phyloP scores from a whole-genome alignment of 2,797 vertebrate genomes.

The Percopsis omiscomaycus region DNA sequence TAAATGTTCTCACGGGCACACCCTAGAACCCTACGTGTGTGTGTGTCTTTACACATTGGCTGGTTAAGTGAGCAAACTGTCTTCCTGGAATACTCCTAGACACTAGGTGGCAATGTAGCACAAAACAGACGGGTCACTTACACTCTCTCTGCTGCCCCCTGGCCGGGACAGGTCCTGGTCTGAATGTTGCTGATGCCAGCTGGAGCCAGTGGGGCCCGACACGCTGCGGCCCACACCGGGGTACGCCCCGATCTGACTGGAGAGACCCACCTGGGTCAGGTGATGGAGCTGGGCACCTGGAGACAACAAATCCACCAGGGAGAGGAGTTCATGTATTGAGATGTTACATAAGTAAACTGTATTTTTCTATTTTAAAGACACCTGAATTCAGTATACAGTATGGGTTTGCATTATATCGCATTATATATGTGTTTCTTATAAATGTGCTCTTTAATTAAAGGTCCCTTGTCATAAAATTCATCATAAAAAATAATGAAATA shows the following conservation, averaged over 20 bases:
- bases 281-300: constrained; percentile 95
- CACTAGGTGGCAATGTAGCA: neutral
- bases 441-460: too few relatives aligned
- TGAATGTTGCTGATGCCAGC: constrained; percentile 87
- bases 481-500: too few relatives aligned
- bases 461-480: too few relatives aligned
- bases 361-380: too few relatives aligned
- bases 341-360: too few relatives aligned
- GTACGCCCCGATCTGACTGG: constrained; percentile 88
- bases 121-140: constrained; percentile 70
- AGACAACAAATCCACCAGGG: constrained; percentile 15
- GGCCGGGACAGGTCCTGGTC: constrained; percentile 84
- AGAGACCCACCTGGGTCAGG: constrained; percentile 93
- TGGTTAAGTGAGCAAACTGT: too few relatives aligned
- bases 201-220: constrained; percentile 85
- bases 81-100: too few relatives aligned
- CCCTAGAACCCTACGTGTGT: too few relatives aligned
- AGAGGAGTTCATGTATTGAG: neutral
- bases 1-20: too few relatives aligned
- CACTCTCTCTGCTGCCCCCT: constrained; percentile 82
- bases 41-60: neutral
- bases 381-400: too few relatives aligned
- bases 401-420: too few relatives aligned
- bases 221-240: constrained; percentile 86
- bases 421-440: too few relatives aligned